Conservation (phyloP, 2,797 vertebrate genomes). For the Sebastolobus altivelis region DNA sequence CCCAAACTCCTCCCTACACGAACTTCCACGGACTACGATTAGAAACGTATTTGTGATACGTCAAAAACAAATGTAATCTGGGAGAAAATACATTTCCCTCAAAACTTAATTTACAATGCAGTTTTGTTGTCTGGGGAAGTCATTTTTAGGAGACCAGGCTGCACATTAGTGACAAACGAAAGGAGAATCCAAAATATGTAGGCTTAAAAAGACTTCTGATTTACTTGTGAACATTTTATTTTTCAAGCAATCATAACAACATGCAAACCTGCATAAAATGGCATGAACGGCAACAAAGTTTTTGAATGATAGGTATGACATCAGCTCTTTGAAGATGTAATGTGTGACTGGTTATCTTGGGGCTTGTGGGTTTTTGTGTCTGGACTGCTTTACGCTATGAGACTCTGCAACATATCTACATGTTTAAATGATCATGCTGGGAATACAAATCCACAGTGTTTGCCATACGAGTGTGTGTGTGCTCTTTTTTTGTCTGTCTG, state of each 20-base stretch:
- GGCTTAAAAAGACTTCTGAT: not conserved
- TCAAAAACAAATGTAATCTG: no score
- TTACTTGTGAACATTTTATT: not conserved
- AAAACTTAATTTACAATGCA: no score
- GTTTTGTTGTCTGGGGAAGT: no score
- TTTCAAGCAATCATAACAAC: not conserved
- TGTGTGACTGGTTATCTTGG: conserved; percentile 10
- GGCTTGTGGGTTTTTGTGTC: conserved; percentile 25
- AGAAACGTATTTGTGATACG: no score
- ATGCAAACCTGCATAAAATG: not conserved
- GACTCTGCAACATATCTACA: conserved; percentile 7
- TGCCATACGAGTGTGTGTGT: not conserved
- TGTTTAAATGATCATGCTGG: conserved; percentile 18
- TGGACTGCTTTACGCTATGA: conserved; percentile 1
- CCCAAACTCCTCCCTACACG: no score
- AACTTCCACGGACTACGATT: no score
- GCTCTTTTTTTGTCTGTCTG: not conserved
- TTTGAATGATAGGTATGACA: not conserved
- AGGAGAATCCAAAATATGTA: no score
- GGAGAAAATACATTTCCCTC: no score
- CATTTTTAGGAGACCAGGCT: no score
- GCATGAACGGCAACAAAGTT: not conserved
- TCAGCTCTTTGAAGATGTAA: not conserved
- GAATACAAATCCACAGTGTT: conserved; percentile 16
- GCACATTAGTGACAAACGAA: no score